These are phyloP conservation scores for Salmo trutta DNA, from an alignment of 2,797 vertebrate genomes.

Conservation along the genomic window DNA sequence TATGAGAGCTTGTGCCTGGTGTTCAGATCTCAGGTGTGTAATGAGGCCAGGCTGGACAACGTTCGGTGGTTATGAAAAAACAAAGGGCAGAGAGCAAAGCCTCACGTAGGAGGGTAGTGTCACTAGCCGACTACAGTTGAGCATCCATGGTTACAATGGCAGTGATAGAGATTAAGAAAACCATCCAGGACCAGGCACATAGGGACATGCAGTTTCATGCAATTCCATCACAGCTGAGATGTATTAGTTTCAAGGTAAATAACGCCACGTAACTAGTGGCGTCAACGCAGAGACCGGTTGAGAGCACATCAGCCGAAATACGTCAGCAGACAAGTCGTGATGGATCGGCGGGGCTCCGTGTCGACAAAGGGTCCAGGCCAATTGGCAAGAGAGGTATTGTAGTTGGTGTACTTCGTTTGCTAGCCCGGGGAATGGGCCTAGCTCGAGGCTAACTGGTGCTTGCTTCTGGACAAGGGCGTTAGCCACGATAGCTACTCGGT, in stretches of 20 bases:
- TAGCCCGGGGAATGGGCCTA: no score
- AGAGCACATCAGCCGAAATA: no score
- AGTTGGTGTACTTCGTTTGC: no score
- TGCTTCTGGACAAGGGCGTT: no score
- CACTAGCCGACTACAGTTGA: neutral
- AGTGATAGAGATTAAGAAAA: neutral
- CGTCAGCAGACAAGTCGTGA: no score
- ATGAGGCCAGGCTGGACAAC: neutral
- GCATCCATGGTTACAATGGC: neutral
- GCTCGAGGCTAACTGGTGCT: no score
- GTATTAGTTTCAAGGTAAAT: neutral
- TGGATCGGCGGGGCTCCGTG: no score
- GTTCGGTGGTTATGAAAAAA: neutral
- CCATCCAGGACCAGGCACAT: neutral
- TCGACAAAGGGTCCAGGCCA: no score
- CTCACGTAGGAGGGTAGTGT: neutral
- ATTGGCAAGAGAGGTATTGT: no score
- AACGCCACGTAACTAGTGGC: neutral
- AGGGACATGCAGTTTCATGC: neutral
- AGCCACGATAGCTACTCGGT: no score
- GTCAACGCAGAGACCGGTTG: no score
- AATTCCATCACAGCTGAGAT: neutral
- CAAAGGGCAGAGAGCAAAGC: neutral
- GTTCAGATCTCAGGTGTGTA: constrained; percentile 5
- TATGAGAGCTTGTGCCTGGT: neutral